These are phyloP conservation scores for Choreutis nemorana DNA, from an alignment of 2,888 invertebrate species.

Conservation along the genomic window DNA sequence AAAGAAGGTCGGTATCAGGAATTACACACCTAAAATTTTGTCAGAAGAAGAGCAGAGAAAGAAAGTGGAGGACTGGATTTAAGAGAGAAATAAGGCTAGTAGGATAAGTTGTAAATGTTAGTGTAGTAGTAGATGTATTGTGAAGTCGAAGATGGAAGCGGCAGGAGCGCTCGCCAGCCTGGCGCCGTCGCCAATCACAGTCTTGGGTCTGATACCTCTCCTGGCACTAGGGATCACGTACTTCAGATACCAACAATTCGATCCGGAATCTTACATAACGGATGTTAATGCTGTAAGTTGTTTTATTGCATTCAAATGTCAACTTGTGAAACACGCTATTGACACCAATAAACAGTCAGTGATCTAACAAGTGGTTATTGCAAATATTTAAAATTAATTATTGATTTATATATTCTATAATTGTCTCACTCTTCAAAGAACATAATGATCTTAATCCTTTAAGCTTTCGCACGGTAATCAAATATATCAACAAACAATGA, in stretches of 20 bases:
- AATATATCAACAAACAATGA: too few species aligned
- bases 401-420: too few species aligned
- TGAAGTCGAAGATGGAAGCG: constrained; percentile 47
- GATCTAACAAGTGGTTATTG: too few species aligned
- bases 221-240: constrained; percentile 82
- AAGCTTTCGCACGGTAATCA: too few species aligned
- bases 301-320: too few species aligned
- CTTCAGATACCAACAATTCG: constrained; percentile 80
- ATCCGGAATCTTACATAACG: constrained; percentile 81
- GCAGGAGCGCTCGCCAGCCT: constrained; percentile 64
- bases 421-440: too few species aligned
- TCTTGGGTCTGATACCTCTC: constrained; percentile 80
- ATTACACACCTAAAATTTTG: constrained; percentile 76
- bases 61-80: constrained; percentile 73
- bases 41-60: constrained; percentile 63
- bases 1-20: constrained; percentile 70
- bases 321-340: too few species aligned
- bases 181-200: constrained; percentile 69
- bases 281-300: constrained; percentile 74
- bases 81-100: constrained; percentile 46
- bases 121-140: constrained; percentile 49
- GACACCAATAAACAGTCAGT: too few species aligned
- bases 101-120: constrained; percentile 58
- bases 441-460: too few species aligned
- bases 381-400: too few species aligned